Conservation (phyloP, 2,113 vertebrate species). For the Crotalus helleri region DNA sequence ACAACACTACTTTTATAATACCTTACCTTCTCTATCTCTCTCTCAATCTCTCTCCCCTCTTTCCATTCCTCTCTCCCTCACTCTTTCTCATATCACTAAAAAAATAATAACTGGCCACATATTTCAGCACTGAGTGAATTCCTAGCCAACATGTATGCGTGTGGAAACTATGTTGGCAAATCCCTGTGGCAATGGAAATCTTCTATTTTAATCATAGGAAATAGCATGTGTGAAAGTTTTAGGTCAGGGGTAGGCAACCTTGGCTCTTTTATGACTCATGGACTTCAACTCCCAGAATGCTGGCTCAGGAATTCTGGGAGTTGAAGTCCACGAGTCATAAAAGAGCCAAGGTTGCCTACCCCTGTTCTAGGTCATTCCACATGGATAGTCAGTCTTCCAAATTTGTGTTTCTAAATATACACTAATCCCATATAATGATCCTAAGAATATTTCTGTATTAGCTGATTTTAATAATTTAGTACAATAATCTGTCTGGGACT, state of each 20-base stretch:
- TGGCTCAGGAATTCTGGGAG: too few species aligned
- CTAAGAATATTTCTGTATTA: background rate
- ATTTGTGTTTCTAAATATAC: background rate
- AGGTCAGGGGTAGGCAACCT: background rate
- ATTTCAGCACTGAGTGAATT: background rate
- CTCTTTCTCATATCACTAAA: too few species aligned
- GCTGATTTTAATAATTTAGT: background rate
- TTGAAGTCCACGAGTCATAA: too few species aligned
- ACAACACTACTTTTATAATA: background rate
- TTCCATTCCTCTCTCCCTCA: too few species aligned
- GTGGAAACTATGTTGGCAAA: background rate
- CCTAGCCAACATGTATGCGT: background rate
- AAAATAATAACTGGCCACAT: background rate
- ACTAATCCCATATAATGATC: background rate
- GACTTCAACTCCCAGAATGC: too few species aligned
- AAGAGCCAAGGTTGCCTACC: too few species aligned
- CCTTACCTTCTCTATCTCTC: background rate
- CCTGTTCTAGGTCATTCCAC: background rate
- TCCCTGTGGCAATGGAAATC: background rate
- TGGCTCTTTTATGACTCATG: too few species aligned
- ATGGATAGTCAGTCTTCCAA: background rate
- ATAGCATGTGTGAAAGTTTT: background rate
- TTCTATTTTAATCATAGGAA: background rate
- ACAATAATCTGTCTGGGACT: background rate
- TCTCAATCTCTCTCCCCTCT: background rate